phyloP scores from a whole-genome alignment of 2,113 vertebrate species.

The Loxodonta africana region DNA sequence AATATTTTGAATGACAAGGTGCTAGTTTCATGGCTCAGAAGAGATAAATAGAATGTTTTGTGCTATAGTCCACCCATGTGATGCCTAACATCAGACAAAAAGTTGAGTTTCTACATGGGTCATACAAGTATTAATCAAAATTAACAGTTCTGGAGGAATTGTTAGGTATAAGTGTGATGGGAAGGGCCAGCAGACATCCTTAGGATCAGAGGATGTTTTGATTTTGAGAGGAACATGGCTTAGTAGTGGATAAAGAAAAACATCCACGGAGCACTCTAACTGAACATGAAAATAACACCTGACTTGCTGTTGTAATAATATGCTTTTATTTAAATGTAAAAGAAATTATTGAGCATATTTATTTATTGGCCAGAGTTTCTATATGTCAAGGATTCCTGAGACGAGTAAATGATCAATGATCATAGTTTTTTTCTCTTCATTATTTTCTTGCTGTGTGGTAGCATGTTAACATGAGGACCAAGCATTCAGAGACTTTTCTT shows the following conservation, averaged over 20 bases:
- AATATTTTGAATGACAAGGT: not conserved
- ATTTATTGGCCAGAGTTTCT: not conserved
- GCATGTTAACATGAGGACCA: accelerated
- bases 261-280: not conserved
- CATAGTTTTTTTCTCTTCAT: too few species aligned
- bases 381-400: not conserved
- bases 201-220: not conserved
- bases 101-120: accelerated
- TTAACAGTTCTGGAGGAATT: not conserved
- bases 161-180: not conserved
- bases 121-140: not conserved
- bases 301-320: not conserved
- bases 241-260: not conserved
- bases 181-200: not conserved
- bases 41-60: not conserved
- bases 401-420: not conserved
- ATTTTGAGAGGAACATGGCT: not conserved
- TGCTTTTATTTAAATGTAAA: not conserved
- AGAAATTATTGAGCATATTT: not conserved
- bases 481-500: conserved; percentile 33
- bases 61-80: not conserved
- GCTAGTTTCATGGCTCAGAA: not conserved
- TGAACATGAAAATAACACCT: not conserved
- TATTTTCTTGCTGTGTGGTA: not conserved
- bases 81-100: not conserved